Percentiles rank a stretch among this genome's conserved stretches.
Conservation (phyloP, 2,888 invertebrate species). For the Ochropleura leucogaster region DNA sequence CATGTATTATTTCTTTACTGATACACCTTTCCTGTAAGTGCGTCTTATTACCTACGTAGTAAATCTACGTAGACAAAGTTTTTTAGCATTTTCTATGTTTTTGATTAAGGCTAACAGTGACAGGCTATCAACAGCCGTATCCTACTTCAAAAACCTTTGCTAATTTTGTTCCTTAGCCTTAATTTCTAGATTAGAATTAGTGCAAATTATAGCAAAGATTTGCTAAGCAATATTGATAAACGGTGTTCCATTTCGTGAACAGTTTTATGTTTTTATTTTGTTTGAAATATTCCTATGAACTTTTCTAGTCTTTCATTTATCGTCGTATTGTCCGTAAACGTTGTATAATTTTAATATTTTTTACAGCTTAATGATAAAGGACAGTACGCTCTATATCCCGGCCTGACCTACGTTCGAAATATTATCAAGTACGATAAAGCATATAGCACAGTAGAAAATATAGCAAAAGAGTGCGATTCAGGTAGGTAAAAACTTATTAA, state of each 20-base stretch:
- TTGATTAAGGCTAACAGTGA: too few relatives aligned
- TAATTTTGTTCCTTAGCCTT: too few relatives aligned
- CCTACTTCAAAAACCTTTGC: too few relatives aligned
- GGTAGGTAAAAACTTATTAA: constrained; percentile 8
- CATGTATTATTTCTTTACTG: background rate
- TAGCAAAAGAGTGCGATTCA: constrained; percentile 7
- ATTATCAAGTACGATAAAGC: background rate
- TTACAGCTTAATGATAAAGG: constrained; percentile 24
- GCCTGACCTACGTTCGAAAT: background rate
- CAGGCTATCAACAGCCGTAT: too few relatives aligned
- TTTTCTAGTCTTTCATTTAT: too few relatives aligned
- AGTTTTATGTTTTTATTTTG: background rate
- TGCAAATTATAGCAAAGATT: too few relatives aligned
- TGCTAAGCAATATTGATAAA: too few relatives aligned
- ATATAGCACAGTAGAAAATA: background rate
- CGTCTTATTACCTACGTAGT: too few relatives aligned
- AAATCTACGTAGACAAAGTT: too few relatives aligned
- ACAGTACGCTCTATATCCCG: constrained; percentile 1
- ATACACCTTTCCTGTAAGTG: background rate
- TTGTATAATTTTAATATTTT: background rate
- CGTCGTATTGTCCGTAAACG: background rate
- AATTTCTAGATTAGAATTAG: too few relatives aligned
- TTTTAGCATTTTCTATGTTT: too few relatives aligned
- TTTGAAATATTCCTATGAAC: too few relatives aligned
- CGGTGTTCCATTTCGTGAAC: background rate